Evolutionary conservation across 2,113 vertebrate genomes (phyloP).

Genomic region (Oreotrochilus melanogaster): DNA sequence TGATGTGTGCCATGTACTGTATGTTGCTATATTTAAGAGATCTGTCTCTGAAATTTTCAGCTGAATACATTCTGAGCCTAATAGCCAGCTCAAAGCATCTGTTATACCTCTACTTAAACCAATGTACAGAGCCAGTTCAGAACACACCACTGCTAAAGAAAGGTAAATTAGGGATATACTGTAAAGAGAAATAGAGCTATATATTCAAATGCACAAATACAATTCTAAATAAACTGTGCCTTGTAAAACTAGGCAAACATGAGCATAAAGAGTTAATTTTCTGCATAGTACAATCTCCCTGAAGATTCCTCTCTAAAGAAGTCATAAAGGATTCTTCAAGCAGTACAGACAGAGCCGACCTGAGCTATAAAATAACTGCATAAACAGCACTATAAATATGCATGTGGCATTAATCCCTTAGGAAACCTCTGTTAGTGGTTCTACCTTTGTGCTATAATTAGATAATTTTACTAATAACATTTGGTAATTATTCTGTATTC

Average conservation of each 20-base stretch:
- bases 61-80: not conserved
- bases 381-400: not conserved
- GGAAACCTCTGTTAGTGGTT: not conserved
- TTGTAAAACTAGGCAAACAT: not conserved
- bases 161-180: not conserved
- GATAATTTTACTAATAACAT: slow-evolving; percentile 1
- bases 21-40: not conserved
- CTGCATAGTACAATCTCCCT: not conserved
- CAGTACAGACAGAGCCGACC: not conserved
- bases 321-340: not conserved
- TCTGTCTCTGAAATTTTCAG: not conserved
- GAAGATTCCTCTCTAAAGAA: not conserved
- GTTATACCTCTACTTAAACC: not conserved
- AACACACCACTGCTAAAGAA: not conserved
- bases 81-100: not conserved
- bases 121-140: not conserved
- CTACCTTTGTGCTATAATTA: not conserved
- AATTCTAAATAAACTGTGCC: not conserved
- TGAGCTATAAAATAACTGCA: not conserved
- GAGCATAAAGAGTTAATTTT: not conserved
- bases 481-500: not conserved
- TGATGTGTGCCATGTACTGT: not conserved
- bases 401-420: not conserved
- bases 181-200: not conserved
- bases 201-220: not conserved